phyloP scores from a whole-genome alignment of 2,888 invertebrate species.

The Campopleginae sp. region DNA sequence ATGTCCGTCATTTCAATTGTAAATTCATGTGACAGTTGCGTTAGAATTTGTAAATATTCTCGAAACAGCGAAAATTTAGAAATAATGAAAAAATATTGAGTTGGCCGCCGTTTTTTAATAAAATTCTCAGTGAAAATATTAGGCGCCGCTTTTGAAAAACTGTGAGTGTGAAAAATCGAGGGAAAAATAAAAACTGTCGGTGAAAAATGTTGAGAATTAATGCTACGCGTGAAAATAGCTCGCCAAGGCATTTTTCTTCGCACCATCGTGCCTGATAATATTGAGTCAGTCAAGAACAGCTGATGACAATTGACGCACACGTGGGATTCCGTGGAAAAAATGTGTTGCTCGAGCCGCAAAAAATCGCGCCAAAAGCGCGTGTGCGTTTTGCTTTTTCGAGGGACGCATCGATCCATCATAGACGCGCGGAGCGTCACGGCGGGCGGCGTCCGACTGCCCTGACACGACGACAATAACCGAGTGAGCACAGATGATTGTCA shows the following conservation, averaged over 20 bases:
- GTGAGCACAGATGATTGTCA: slow-evolving; percentile 69
- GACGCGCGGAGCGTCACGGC: slow-evolving; percentile 52
- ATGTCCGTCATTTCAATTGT: too few species aligned
- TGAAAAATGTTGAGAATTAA: neutral
- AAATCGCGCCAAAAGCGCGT: neutral
- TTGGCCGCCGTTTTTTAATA: too few species aligned
- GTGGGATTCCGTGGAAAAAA: slow-evolving; percentile 20
- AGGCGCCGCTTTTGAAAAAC: neutral
- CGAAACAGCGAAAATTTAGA: too few species aligned
- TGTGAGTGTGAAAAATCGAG: neutral
- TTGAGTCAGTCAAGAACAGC: slow-evolving; percentile 20
- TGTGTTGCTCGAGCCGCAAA: neutral
- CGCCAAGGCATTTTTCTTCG: neutral
- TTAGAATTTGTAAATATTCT: too few species aligned
- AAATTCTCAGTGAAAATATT: neutral
- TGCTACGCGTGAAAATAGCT: too few species aligned
- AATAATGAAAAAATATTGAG: too few species aligned
- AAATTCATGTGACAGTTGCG: too few species aligned
- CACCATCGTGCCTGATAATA: neutral
- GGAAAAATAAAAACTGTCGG: neutral
- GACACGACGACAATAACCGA: slow-evolving; percentile 67
- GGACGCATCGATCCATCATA: slow-evolving; percentile 55
- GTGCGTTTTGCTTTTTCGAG: slow-evolving; percentile 47
- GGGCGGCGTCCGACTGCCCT: slow-evolving; percentile 45
- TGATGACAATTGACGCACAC: slow-evolving; percentile 20